Base-by-base conservation (phyloP, 1,140 invertebrate species). In the Grapholita molesta region DNA sequence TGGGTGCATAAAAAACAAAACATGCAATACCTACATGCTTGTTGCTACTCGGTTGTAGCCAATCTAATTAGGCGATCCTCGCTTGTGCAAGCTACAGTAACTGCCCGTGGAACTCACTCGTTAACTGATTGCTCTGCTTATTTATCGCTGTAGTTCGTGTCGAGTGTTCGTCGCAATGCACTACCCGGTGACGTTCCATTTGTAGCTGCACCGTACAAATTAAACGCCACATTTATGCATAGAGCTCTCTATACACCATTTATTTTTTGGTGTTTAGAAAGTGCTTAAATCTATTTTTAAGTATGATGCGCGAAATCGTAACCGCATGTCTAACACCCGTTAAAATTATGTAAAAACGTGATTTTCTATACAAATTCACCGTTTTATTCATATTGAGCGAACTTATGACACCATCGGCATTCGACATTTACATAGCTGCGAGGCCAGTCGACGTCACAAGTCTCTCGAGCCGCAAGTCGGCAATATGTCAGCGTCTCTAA, bases 361-460 rank as follows among this genome's bases (percentile, higher is more conserved):
- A 76, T 86, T 88, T 86, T 86, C 79, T 84, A 85, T 78, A 79
- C 73, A 72, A 76, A 85, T 89, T 89, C 82, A 82, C 80, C 88
- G 84, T 83, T 80, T 83, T 82, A 82, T 78, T 64, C 75, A 68
- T 80, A 77, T 81, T 83, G 78, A 73, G 82, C 80, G 79, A 83
- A 84, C 79, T 79, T 79, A 78, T 89, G 88, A 89, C 88, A 83
- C 78, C 79, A 83, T 83, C 66, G 86, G 88, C 83, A 85, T 78
- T 87, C 80, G 88, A 85, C 87, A 90, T 90, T 90, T 88, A 85
- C 83, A 84, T 80, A 83, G 79, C 72, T 64, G 76, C 72, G 68
- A 66, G 80, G 78, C 73, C 30, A 75, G 68, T 73, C 38, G 23
- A 32, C 71, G 71, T 75, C 64, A 64, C 66, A 66, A 57, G 61